A percentile compares a stretch with the other conserved stretches of the same genome.
phyloP scores from a whole-genome alignment of 2,888 invertebrate genomes.

The Crepidodera aurea region DNA sequence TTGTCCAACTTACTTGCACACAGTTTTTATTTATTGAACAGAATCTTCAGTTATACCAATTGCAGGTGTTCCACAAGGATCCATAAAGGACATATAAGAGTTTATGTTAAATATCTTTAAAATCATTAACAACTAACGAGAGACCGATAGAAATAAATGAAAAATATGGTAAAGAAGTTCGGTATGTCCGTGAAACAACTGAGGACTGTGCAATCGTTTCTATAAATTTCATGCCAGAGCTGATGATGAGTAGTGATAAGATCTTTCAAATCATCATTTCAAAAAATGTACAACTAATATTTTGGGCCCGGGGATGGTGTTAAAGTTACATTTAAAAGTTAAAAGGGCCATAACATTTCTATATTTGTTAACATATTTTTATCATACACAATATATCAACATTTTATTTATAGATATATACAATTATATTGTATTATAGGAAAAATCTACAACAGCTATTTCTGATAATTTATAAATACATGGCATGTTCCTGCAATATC shows the following conservation, averaged over 20 bases:
- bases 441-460: constrained; percentile 22
- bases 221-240: constrained; percentile 10
- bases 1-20: no score
- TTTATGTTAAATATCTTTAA: no score
- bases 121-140: no score
- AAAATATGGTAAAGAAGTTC: no score
- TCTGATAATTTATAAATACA: constrained; percentile 9
- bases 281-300: constrained; percentile 36
- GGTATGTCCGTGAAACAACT: constrained; percentile 4
- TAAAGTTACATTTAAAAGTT: constrained; percentile 43
- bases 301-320: constrained; percentile 51
- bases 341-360: constrained; percentile 47
- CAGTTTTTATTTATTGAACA: no score
- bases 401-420: constrained; percentile 59
- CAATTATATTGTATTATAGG: constrained; percentile 44
- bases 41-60: no score
- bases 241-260: constrained; percentile 11
- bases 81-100: no score
- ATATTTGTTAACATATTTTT: constrained; percentile 44
- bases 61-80: no score
- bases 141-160: no score
- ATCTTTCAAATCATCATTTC: constrained; percentile 6
- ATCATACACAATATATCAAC: constrained; percentile 59
- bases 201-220: constrained; percentile 11
- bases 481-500: not conserved